Evolutionary conservation across 2,888 invertebrate species (phyloP).

Genomic region (Diloba caeruleocephala): DNA sequence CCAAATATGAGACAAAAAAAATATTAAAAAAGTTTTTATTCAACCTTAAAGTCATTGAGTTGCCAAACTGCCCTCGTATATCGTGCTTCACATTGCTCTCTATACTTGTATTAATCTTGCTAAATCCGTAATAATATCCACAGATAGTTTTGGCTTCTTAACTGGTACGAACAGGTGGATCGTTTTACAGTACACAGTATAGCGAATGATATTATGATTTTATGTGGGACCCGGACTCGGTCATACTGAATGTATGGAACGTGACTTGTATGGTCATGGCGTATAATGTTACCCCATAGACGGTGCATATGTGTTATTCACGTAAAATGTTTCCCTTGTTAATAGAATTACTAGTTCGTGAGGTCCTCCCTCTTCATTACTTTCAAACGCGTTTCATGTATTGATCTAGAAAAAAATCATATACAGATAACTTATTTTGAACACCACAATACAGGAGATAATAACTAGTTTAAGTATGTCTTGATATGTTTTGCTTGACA

Average conservation of each 20-base stretch:
- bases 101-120: neutral
- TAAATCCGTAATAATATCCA: conserved; percentile 9
- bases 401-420: neutral
- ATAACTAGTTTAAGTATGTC: too few species aligned
- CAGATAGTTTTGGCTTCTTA: conserved; percentile 24
- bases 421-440: too few species aligned
- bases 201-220: conserved; percentile 52
- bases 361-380: conserved; percentile 33
- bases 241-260: conserved; percentile 64
- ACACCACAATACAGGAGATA: too few species aligned
- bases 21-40: too few species aligned
- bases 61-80: neutral
- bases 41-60: too few species aligned
- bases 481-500: too few species aligned
- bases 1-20: too few species aligned
- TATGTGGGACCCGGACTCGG: conserved; percentile 50
- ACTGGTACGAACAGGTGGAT: conserved; percentile 44
- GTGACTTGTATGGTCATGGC: conserved; percentile 63
- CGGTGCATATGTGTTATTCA: conserved; percentile 31
- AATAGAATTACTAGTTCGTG: conserved; percentile 50
- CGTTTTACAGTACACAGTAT: conserved; percentile 51
- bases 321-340: conserved; percentile 50
- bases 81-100: neutral
- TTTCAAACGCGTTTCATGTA: conserved; percentile 15
- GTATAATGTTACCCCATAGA: conserved; percentile 44